Conservation (phyloP, 2,113 vertebrate genomes). For the Alexandromys fortis region DNA sequence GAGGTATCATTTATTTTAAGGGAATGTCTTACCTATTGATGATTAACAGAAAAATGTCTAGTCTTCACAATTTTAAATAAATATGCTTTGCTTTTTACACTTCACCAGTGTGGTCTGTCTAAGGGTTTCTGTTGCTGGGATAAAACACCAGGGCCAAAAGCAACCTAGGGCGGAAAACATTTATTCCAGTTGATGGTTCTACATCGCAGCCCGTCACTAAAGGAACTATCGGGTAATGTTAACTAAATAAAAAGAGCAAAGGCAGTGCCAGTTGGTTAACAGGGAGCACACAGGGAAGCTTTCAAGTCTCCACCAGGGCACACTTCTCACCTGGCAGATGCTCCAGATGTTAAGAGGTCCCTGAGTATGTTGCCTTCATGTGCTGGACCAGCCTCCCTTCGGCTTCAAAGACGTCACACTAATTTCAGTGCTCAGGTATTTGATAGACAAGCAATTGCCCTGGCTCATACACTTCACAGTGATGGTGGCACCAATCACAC, state of each 20-base stretch:
- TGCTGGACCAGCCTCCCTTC: background rate
- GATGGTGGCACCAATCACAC: background rate
- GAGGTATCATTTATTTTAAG: slow-evolving; percentile 27
- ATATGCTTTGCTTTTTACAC: slow-evolving; percentile 22
- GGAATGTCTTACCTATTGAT: background rate
- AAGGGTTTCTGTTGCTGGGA: background rate
- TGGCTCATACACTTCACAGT: background rate
- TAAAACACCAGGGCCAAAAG: background rate
- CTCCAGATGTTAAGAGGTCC: background rate
- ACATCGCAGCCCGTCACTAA: background rate
- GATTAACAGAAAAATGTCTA: background rate
- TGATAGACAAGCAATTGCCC: background rate
- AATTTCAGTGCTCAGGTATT: background rate
- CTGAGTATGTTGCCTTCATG: background rate
- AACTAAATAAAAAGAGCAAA: background rate
- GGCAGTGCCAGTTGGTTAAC: background rate
- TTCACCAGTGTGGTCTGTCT: background rate
- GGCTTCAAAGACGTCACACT: background rate
- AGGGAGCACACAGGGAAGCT: background rate
- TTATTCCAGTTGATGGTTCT: background rate
- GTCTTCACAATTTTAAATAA: background rate
- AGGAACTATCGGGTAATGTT: background rate
- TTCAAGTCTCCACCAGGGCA: background rate
- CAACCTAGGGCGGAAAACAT: background rate
- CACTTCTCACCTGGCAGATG: background rate